Conservation (phyloP, 2,797 vertebrate genomes). For the Buphagus erythrorhynchus region DNA sequence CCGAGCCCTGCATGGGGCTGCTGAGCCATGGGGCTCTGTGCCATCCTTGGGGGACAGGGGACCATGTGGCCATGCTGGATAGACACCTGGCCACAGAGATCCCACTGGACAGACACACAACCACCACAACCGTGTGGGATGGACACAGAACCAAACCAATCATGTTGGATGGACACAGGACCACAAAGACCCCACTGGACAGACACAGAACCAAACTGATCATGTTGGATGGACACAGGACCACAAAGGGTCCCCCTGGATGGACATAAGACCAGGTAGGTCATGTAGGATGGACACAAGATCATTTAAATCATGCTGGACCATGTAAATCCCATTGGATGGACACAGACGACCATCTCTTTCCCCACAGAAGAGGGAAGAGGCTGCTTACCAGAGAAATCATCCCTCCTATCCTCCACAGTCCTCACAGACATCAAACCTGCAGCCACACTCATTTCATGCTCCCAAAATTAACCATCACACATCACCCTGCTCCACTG, state of each 20-base stretch:
- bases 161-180: rapidly evolving
- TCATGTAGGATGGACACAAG: background rate
- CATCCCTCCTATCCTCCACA: background rate
- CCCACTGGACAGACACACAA: background rate
- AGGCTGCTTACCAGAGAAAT: background rate
- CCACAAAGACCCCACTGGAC: background rate
- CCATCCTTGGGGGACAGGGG: rapidly evolving
- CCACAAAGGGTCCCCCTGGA: background rate
- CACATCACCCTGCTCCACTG: background rate
- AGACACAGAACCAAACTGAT: background rate
- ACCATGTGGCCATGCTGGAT: rapidly evolving
- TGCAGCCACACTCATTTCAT: background rate
- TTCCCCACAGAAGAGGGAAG: background rate
- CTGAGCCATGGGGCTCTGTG: rapidly evolving
- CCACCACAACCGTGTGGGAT: rapidly evolving
- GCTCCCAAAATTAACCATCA: background rate
- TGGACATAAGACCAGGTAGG: background rate
- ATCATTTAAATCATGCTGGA: background rate
- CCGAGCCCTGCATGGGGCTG: rapidly evolving
- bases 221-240: rapidly evolving
- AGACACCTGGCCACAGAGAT: background rate
- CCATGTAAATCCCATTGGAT: rapidly evolving
- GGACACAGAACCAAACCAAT: background rate
- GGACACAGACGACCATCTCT: rapidly evolving
- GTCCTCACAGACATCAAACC: background rate